Evolutionary conservation across 2,797 vertebrate species (phyloP), one percentile per base, ranked within the genome.

Genomic region (Microchirus variegatus): DNA sequence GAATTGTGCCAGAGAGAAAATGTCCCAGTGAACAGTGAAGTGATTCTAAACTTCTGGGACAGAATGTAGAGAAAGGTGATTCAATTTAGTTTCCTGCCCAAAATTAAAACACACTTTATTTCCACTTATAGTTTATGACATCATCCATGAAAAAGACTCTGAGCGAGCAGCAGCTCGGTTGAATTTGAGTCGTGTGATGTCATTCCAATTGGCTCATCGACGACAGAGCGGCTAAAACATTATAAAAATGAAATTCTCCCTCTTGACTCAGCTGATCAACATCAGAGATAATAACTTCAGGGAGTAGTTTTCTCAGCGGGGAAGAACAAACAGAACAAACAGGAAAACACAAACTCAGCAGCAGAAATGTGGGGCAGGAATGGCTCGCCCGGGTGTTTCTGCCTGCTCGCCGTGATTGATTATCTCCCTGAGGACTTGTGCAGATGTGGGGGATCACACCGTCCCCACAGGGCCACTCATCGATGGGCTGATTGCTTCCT

Each of bases 401-500:
- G 47, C 45, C 47, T 31, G 67, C 53, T 77, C 31, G 70, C 18
- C n/a, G 69, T 85, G 86, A 91, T 88, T 91, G 85, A 87, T 89
- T 87, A 78, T 83, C 77, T 82, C 80, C 79, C 76, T 63, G 48
- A 37, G 70, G 83, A 64, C 63, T 77, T 67, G 63, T 53, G 70
- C 47, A 4, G 16, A 31, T n/a, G 50, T 63, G 55, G 59, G 63
- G 68, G 49, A 2, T 58, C 35, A 48, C 61, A 63, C 26, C 18
- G 46, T 69, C 73, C 73, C 71, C 61, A 58, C 57, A 72, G 74
- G 69, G 63, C 70, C 52, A 52, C 63, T 83, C 78, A 77, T 81
- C 54, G 68, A 81, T 79, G 67, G 68, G 65, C 63, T 89, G 83
- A 90, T 89, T 87, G 81, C 65, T 91, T 91, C 85, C 83, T 88